Evolutionary conservation across 2,888 invertebrate species (phyloP), one percentile per base, ranked within the genome.

Genomic region (Dendrolimus pini): DNA sequence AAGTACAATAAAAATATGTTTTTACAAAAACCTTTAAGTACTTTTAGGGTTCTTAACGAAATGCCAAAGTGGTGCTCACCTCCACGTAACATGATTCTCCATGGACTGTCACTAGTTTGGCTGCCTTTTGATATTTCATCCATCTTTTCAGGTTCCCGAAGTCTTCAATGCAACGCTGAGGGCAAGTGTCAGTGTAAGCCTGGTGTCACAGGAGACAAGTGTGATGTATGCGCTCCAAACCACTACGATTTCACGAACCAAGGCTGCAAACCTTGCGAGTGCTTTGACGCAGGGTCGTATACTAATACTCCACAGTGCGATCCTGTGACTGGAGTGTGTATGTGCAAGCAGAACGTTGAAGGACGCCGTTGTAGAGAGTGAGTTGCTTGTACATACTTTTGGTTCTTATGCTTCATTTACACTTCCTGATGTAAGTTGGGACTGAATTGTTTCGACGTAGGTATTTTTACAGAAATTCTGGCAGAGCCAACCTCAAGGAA

Each of bases 131-230:
- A 30, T 18, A 10, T 54, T 6, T 13, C 14, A n/a, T 47, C 41
- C 12, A 14, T 47, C 10, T 18, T 12, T 14, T 1, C 75, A 93
- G 98, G 98, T 52, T 98, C 99, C 0, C 92, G 96, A 62, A 96
- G 94, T 65, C 91, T 97, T 30, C 99, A 99, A 81, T 99, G 99
- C 78, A 97, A 98, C 80, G 92, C 93, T 3, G 94, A 95, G 78
- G 99, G 99, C 58, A 95, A 95, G 75, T 99, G 99, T 70, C 96
- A 95, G 69, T 99, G 99, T 81, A 99, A 99, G 78, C 96, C 97
- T 0, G 99, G 99, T 12, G 98, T 98, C 9, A 96, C 96, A 0
- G 99, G 99, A 0, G 96, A 97, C 64, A 97, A 97, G 79, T 99
- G 99, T 77, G 97, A 99, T 79, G 93, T 94, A 1, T 93, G 93